Conservation (phyloP, 2,888 invertebrate genomes). For the Synergus umbraculus region DNA sequence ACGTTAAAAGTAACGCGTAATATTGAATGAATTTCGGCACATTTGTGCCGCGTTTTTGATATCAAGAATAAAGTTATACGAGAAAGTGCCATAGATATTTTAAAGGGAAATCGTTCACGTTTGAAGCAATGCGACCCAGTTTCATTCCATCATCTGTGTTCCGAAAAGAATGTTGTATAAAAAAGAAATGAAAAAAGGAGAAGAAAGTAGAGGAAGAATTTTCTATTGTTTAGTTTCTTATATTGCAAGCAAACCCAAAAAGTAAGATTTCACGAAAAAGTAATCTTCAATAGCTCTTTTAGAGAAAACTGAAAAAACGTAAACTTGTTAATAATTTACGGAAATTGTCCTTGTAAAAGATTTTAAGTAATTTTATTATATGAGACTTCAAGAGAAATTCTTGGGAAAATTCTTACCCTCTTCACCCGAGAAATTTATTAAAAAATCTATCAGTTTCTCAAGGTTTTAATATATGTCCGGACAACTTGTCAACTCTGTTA, state of each 20-base stretch:
- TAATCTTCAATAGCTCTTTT: neutral
- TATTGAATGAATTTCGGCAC: neutral
- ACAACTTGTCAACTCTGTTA: neutral
- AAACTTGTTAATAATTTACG: neutral
- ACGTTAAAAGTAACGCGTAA: too few species aligned
- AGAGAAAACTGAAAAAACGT: neutral
- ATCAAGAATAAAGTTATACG: neutral
- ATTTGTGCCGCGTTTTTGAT: neutral
- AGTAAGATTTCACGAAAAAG: neutral
- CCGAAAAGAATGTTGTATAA: neutral
- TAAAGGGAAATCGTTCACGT: neutral
- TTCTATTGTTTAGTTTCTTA: neutral
- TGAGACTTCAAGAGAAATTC: too few species aligned
- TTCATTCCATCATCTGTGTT: neutral
- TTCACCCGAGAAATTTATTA: neutral
- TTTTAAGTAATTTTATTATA: too few species aligned
- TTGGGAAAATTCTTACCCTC: neutral
- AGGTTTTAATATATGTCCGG: neutral
- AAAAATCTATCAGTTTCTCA: neutral
- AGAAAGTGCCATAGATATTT: neutral
- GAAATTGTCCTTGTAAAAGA: neutral
- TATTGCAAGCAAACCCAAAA: neutral
- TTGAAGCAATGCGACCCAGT: conserved; percentile 11
- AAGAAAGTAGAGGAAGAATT: conserved; percentile 10
- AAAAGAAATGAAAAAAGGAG: neutral